Evolutionary conservation across 2,888 invertebrate species (phyloP), one percentile per base, ranked within the genome.

Genomic region (Branchipolynoe longqiensis): DNA sequence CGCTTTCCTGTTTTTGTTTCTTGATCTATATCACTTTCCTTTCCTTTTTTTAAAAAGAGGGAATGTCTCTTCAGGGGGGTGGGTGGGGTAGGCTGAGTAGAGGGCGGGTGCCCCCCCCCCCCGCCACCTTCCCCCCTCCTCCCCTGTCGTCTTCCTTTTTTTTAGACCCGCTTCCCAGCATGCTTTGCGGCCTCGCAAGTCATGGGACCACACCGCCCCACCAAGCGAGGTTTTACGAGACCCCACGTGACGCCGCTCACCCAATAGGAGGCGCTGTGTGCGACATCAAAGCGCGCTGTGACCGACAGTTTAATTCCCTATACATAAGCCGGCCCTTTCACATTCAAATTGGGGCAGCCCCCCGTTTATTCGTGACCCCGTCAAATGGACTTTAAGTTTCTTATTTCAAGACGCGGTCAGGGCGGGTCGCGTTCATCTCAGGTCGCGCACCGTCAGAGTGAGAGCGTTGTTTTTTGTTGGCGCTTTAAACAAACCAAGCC

Each of bases 271-370:
- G n/a, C 54, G n/a, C n/a, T n/a, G 78, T 78, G 22, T 14, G 78
- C 78, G 78, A 78, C 78, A 48, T 78, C 78, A 78, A 48, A 78
- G 78, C 18, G 12, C 28, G 48, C 54, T 3, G 25, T 41, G 78
- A 48, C 14, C 48, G 41, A 48, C 48, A 41, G 41, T 78, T 78
- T 78, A 48, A 78, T 78, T 78, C 48, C 78, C 48, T 48, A 78
- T 78, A 78, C 41, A 78, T 54, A 78, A 48, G 78, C 28, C 78
- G 78, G 48, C 31, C 78, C 48, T 73, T 78, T 78, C 48, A 78
- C 78, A 78, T 78, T 78, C 78, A 78, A 78, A 78, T 78, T 69
- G 3, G n/a, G 69, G 36, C 22, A 25, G 62, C 28, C 28, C 14
- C 38, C 38, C n/a, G 38, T 38, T 25, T 69, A 38, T 38, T 25